Evolutionary conservation across 2,888 invertebrate species (phyloP).

Genomic region (Megamerina dolium): DNA sequence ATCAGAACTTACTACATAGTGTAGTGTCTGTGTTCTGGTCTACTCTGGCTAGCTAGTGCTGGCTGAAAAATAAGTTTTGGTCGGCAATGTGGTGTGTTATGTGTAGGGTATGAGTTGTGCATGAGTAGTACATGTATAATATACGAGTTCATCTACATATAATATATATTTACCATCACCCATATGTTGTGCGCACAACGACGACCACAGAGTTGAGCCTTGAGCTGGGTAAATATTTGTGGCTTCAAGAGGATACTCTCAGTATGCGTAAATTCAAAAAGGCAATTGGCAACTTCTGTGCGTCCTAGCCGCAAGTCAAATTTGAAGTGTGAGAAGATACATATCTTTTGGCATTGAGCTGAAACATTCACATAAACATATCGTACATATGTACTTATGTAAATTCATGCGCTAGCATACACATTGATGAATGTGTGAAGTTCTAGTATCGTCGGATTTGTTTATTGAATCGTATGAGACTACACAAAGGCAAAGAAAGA

Average conservation of each 20-base stretch:
- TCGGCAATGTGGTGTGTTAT: conserved; percentile 18
- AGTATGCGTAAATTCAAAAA: conserved; percentile 43
- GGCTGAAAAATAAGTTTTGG: conserved; percentile 42
- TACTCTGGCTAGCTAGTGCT: conserved; percentile 34
- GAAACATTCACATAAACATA: conserved; percentile 3
- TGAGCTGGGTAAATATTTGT: conserved; percentile 48
- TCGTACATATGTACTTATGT: too few species aligned
- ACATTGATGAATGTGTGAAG: too few species aligned
- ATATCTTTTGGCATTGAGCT: conserved; percentile 28
- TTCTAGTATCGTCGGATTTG: neutral
- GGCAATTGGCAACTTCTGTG: conserved; percentile 40
- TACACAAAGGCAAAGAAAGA: neutral
- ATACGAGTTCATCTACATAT: too few species aligned
- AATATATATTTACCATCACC: conserved; percentile 10
- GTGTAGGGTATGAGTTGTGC: conserved; percentile 1
- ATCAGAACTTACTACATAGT: conserved; percentile 5
- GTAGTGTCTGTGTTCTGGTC: conserved; percentile 37
- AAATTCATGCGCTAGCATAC: too few species aligned
- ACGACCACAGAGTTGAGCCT: conserved; percentile 29
- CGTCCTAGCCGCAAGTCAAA: conserved; percentile 12
- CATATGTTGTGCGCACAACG: conserved; percentile 12
- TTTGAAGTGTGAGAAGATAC: conserved; percentile 21
- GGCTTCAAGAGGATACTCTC: conserved; percentile 43
- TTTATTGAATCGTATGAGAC: conserved; percentile 7
- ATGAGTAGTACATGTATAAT: too few species aligned